Evolutionary conservation across 1,140 invertebrate species (phyloP).

Genomic region (Leguminivora glycinivorella): DNA sequence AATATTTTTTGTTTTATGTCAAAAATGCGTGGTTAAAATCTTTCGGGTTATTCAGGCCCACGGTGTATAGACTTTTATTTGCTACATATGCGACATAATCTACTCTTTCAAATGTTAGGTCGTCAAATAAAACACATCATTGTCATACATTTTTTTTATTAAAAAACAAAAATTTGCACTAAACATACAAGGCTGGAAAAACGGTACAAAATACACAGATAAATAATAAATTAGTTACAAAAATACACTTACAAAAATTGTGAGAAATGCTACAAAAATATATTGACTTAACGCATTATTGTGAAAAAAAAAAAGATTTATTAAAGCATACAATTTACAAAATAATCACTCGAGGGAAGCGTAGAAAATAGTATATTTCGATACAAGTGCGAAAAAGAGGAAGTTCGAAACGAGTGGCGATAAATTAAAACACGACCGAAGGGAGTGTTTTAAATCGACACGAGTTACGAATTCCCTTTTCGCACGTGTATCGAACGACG

Average conservation of each 20-base stretch:
- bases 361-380: not conserved
- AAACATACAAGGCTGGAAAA: constrained; percentile 24
- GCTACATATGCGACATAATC: no score
- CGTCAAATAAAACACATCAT: not conserved
- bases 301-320: not conserved
- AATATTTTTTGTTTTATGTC: no score
- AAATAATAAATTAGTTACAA: constrained; percentile 20
- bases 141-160: constrained; percentile 18
- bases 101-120: no score
- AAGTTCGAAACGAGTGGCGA: no score
- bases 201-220: constrained; percentile 18
- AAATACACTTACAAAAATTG: constrained; percentile 21
- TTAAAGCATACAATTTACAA: constrained; percentile 13
- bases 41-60: no score
- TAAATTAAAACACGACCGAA: no score
- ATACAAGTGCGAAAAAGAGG: no score
- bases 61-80: no score
- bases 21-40: no score
- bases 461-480: no score
- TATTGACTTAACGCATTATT: not conserved
- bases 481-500: no score
- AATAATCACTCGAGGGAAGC: not conserved
- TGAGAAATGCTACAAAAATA: not conserved
- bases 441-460: no score
- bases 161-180: constrained; percentile 26